These are phyloP conservation scores for Rhamnusium bicolor DNA, from an alignment of 2,888 invertebrate species.

Conservation along the genomic window DNA sequence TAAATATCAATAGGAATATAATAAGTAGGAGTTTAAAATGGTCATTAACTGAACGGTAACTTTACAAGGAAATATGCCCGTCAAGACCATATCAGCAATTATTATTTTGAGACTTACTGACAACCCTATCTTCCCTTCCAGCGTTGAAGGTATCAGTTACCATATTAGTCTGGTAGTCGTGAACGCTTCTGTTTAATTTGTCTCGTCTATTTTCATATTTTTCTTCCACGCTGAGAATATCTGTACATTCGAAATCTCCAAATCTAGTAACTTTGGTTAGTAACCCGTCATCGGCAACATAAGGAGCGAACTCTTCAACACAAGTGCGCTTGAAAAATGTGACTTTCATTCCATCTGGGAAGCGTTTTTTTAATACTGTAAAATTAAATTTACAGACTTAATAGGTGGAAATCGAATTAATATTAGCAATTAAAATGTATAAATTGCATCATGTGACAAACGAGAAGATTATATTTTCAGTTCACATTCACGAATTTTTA, in stretches of 20 bases:
- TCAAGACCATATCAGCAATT: background rate
- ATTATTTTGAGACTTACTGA: conserved; percentile 71
- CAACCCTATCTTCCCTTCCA: conserved; percentile 81
- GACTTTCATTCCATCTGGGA: conserved; percentile 81
- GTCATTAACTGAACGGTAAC: too few relatives aligned
- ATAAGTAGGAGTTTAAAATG: too few relatives aligned
- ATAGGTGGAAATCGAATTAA: too few relatives aligned
- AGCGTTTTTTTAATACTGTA: conserved; percentile 73
- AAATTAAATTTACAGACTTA: background rate
- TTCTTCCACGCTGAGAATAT: conserved; percentile 73
- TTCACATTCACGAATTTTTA: too few relatives aligned
- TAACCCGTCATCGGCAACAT: conserved; percentile 82
- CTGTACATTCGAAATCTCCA: conserved; percentile 75
- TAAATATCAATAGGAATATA: too few relatives aligned
- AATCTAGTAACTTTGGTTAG: conserved; percentile 77
- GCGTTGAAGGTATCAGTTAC: conserved; percentile 77
- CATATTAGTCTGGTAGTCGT: conserved; percentile 72
- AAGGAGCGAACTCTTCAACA: conserved; percentile 85
- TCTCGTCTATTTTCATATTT: conserved; percentile 80
- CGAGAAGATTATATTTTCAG: too few relatives aligned
- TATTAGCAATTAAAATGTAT: too few relatives aligned
- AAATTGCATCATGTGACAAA: too few relatives aligned
- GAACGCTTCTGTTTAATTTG: conserved; percentile 74
- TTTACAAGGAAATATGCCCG: too few relatives aligned
- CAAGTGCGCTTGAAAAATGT: conserved; percentile 82